phyloP scores from a whole-genome alignment of 2,113 vertebrate species.

The Cavia aperea region DNA sequence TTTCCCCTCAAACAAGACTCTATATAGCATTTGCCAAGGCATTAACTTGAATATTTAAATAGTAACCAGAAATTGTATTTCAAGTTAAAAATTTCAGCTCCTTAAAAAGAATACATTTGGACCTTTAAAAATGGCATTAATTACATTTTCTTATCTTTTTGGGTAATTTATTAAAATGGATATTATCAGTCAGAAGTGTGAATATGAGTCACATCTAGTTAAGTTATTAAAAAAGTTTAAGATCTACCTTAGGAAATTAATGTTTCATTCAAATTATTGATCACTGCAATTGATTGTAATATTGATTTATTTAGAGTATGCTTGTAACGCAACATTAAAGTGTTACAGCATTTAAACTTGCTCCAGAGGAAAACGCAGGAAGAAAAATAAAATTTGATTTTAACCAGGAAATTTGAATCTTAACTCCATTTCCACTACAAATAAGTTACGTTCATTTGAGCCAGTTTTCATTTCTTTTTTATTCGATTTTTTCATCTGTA shows the following conservation, averaged over 20 bases:
- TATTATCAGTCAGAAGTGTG: not conserved
- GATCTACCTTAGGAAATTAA: not conserved
- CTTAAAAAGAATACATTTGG: not conserved
- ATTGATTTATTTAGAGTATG: not conserved
- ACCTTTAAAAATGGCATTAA: slow-evolving; percentile 3
- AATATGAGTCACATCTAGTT: slow-evolving; percentile 2
- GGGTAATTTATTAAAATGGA: not conserved
- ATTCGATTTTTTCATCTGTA: not conserved
- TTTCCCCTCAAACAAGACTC: slow-evolving; percentile 42
- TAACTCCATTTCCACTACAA: not conserved
- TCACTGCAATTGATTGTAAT: not conserved
- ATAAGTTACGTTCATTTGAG: not conserved
- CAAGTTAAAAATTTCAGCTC: slow-evolving; percentile 26
- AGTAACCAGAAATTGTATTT: slow-evolving; percentile 15
- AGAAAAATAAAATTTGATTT: not conserved
- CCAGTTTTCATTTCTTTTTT: not conserved
- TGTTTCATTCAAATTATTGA: slow-evolving; percentile 9
- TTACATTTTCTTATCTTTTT: slow-evolving; percentile 2
- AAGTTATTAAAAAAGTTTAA: slow-evolving; percentile 15
- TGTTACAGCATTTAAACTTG: not conserved
- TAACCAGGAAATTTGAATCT: not conserved
- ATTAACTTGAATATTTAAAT: slow-evolving; percentile 35
- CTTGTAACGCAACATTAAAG: not conserved
- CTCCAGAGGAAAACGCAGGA: not conserved
- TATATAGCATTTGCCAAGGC: slow-evolving; percentile 25